phyloP scores from a whole-genome alignment of 2,113 vertebrate species.

The Callipepla californica region DNA sequence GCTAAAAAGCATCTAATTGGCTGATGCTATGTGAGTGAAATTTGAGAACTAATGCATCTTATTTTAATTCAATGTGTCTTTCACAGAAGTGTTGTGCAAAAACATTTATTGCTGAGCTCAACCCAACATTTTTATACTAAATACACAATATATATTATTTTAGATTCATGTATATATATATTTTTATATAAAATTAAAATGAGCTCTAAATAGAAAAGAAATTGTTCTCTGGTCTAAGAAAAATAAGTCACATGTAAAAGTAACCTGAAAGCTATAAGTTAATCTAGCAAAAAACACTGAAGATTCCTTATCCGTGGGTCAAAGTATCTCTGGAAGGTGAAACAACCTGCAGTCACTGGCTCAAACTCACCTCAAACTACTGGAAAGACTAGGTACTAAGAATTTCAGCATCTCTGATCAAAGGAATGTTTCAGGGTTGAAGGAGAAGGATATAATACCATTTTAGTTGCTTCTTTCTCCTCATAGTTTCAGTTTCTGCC shows the following conservation, averaged over 20 bases:
- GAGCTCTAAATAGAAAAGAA: slow-evolving; percentile 75
- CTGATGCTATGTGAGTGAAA: slow-evolving; percentile 48
- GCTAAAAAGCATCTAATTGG: slow-evolving; percentile 58
- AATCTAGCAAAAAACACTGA: slow-evolving; percentile 41
- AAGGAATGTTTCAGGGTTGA: slow-evolving; percentile 39
- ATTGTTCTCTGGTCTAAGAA: slow-evolving; percentile 66
- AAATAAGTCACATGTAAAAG: slow-evolving; percentile 67
- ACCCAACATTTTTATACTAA: slow-evolving; percentile 77
- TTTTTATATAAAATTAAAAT: slow-evolving; percentile 76
- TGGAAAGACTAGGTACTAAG: slow-evolving; percentile 4
- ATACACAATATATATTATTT: slow-evolving; percentile 78
- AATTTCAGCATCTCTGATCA: slow-evolving; percentile 42
- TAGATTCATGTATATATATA: slow-evolving; percentile 60
- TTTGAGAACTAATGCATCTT: slow-evolving; percentile 48
- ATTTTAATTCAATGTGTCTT: slow-evolving; percentile 62
- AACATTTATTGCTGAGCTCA: slow-evolving; percentile 76
- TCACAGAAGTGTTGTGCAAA: slow-evolving; percentile 75
- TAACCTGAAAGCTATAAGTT: slow-evolving; percentile 56
- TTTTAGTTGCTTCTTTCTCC: slow-evolving; percentile 34
- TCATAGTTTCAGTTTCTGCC: slow-evolving; percentile 7
- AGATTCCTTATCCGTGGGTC: slow-evolving; percentile 2
- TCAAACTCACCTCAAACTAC: slow-evolving; percentile 14
- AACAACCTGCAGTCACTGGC: neutral
- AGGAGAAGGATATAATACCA: slow-evolving; percentile 1
- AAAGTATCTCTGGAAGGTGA: slow-evolving; percentile 13